These are phyloP conservation scores for Alaudala cheleensis DNA, from an alignment of 2,113 vertebrate species.

Conservation along the genomic window DNA sequence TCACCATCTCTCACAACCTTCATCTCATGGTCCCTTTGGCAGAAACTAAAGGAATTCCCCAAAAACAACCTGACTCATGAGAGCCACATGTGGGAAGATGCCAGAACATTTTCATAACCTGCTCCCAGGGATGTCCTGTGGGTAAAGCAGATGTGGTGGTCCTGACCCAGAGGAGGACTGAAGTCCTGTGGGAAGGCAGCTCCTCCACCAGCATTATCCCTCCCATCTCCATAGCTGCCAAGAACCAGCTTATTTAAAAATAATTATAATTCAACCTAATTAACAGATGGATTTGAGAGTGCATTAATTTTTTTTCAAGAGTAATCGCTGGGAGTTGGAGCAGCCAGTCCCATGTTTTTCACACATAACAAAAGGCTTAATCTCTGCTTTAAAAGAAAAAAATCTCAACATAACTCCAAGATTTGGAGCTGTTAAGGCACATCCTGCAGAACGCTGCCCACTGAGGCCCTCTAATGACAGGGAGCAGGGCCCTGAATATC, in stretches of 20 bases:
- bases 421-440: neutral
- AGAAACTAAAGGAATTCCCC: neutral
- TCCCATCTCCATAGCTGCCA: conserved; percentile 20
- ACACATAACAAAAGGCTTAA: conserved; percentile 55
- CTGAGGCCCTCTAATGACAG: conserved; percentile 35
- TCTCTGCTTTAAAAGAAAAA: conserved; percentile 40
- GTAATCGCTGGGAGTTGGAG: conserved; percentile 6
- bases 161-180: neutral
- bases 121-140: neutral
- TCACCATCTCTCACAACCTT: neutral
- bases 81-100: neutral
- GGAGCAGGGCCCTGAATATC: neutral
- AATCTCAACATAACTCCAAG: conserved; percentile 13
- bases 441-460: neutral
- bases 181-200: neutral
- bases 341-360: conserved; percentile 42
- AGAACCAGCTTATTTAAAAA: conserved; percentile 47
- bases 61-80: neutral
- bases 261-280: conserved; percentile 54
- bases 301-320: conserved; percentile 25
- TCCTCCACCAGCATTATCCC: neutral
- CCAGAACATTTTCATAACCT: neutral
- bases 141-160: neutral
- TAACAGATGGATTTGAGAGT: conserved; percentile 50
- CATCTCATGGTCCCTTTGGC: neutral